Evolutionary conservation across 2,797 vertebrate genomes (phyloP).

Genomic region (Gymnopithys bicolor): DNA sequence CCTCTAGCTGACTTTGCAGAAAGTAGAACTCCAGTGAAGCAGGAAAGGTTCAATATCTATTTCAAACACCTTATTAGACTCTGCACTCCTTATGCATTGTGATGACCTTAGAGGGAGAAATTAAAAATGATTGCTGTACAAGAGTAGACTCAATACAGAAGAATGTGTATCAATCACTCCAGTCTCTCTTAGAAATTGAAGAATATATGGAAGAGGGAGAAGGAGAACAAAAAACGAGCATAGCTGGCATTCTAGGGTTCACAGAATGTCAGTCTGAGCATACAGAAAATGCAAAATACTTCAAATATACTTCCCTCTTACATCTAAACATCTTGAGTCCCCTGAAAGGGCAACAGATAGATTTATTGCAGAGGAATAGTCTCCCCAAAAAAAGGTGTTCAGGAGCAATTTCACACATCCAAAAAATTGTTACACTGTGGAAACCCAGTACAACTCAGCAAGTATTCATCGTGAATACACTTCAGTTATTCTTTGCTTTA

Average conservation of each 20-base stretch:
- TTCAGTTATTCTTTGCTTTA: neutral
- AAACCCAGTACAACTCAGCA: neutral
- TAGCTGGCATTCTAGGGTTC: neutral
- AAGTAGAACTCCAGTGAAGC: neutral
- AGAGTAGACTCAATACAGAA: neutral
- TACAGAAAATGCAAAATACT: neutral
- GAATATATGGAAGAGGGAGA: neutral
- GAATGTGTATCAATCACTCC: neutral
- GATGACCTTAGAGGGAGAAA: neutral
- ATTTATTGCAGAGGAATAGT: neutral
- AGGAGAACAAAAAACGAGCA: neutral
- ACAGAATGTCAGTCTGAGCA: neutral
- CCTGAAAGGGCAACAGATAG: neutral
- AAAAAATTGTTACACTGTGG: neutral
- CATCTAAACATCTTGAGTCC: neutral
- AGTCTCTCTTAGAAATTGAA: neutral
- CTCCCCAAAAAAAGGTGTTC: neutral
- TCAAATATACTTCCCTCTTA: neutral
- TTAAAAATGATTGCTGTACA: neutral
- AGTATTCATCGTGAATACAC: neutral
- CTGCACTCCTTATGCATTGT: neutral
- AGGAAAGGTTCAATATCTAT: neutral
- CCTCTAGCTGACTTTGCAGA: constrained; percentile 2
- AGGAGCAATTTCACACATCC: neutral
- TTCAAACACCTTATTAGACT: neutral